Conservation (phyloP, 2,888 invertebrate species). For the Malachius bipustulatus region DNA sequence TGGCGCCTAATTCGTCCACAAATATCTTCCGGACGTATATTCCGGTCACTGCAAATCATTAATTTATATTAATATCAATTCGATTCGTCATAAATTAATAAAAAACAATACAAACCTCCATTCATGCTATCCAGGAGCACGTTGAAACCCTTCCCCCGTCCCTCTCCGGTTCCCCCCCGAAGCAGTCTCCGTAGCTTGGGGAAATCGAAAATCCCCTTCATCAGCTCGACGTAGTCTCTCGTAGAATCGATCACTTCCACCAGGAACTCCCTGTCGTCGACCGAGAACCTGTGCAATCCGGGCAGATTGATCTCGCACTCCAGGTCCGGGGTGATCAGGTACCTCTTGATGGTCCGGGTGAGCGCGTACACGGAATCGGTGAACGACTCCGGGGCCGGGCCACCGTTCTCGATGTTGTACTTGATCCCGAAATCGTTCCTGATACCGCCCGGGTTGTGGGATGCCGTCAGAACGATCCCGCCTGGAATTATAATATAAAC, state of each 20-base stretch:
- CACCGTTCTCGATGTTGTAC: slow-evolving; percentile 95
- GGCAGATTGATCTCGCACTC: slow-evolving; percentile 24
- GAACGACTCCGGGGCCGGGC: slow-evolving; percentile 84
- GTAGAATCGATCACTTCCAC: slow-evolving; percentile 90
- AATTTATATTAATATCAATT: slow-evolving; percentile 5
- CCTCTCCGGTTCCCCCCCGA: slow-evolving; percentile 50
- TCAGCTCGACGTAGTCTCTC: slow-evolving; percentile 72
- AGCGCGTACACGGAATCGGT: slow-evolving; percentile 81
- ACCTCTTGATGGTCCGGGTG: slow-evolving; percentile 65
- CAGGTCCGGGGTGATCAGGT: slow-evolving; percentile 68
- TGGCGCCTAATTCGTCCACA: slow-evolving; percentile 70
- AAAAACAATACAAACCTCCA: slow-evolving; percentile 55
- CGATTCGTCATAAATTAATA: slow-evolving; percentile 6
- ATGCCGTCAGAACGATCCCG: slow-evolving; percentile 95
- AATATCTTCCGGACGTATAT: slow-evolving; percentile 88
- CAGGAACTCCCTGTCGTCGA: slow-evolving; percentile 59
- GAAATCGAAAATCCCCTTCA: slow-evolving; percentile 98
- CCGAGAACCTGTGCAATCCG: slow-evolving; percentile 35
- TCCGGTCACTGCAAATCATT: slow-evolving; percentile 71
- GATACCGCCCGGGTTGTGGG: slow-evolving; percentile 98
- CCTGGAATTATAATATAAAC: slow-evolving; percentile 43
- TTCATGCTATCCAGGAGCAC: slow-evolving; percentile 89
- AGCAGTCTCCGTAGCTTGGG: slow-evolving; percentile 60
- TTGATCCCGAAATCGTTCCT: slow-evolving; percentile 98
- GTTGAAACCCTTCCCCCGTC: slow-evolving; percentile 59